Evolutionary conservation across 2,888 invertebrate genomes (phyloP), one percentile per base, ranked within the genome.

Genomic region (Torymus auratus): DNA sequence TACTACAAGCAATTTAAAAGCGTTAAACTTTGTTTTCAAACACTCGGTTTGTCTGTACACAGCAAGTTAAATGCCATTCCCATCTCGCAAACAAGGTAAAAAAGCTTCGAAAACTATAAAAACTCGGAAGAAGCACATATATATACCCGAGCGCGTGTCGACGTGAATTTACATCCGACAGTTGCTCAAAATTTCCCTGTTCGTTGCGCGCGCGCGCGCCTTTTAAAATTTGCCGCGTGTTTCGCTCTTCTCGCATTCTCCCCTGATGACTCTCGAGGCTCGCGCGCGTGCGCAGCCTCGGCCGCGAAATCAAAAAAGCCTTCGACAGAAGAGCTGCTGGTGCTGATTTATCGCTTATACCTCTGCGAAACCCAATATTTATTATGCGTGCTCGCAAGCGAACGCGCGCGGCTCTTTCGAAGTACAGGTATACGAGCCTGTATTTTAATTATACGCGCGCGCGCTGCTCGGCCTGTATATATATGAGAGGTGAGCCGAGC

Each of bases 81-180:
- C 28, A 28, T 28, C 61, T 50, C 60, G 28, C 1, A 11, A 17
- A 2, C 17, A 53, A 3, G 14, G 14, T 14, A 12, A 4, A 67
- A 67, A 67, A 15, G 7, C 2, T 12, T 10, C 10, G 15, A 23
- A 20, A 55, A 17, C 5, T 13, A 72, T 20, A 67, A 73, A 68
- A 58, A 17, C 67, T 52, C 67, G 53, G 55, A 53, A 68, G 23
- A 50, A 56, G 55, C 41, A 69, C 28, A 28, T 28, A 28, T 28
- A 28, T 7, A 28, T 28, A 28, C 28, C 28, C 28, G 28, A 3
- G 28, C 28, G 28, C 28, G 28, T 28, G 28, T 74, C n/a, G 62
- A 28, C 79, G 61, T 62, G 79, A 79, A 74, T 79, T 79, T 74
- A 79, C 79, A 79, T 64, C 69, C 69, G 74, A 69, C 74, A 74